Conservation (phyloP, 1,140 invertebrate species). For the Pseudomyrmex cubaensis region DNA sequence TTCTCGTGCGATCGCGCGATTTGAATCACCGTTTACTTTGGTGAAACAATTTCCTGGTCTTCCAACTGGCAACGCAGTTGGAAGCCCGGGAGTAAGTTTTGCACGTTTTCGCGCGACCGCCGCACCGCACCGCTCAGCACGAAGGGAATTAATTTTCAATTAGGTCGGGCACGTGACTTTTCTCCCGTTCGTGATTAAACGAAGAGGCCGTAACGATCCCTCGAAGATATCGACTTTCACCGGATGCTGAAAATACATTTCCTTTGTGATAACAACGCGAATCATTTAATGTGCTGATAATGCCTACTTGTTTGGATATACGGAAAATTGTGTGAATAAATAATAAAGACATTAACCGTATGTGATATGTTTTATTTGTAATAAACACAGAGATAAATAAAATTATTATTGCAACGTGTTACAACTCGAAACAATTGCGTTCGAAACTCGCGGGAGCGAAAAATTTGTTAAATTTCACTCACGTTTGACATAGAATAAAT, state of each 20-base stretch:
- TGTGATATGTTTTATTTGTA: background rate
- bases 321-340: background rate
- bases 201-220: background rate
- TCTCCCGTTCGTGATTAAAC: constrained; percentile 37
- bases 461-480: constrained; percentile 45
- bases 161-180: constrained; percentile 12
- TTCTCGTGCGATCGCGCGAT: constrained; percentile 6
- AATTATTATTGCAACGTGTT: background rate
- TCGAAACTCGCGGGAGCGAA: constrained; percentile 15
- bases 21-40: constrained; percentile 16
- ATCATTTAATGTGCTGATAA: background rate
- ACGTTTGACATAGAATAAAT: constrained; percentile 10
- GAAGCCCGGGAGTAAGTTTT: constrained; percentile 9
- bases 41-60: constrained; percentile 15
- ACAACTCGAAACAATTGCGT: constrained; percentile 3
- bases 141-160: constrained; percentile 48
- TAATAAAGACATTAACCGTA: background rate
- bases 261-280: background rate
- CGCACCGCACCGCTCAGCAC: constrained; percentile 11
- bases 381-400: background rate
- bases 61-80: background rate
- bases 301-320: background rate
- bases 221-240: constrained; percentile 7
- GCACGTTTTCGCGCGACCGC: constrained; percentile 11
- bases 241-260: background rate